Percentiles rank a stretch among this genome's conserved stretches.
phyloP scores from a whole-genome alignment of 1,140 invertebrate genomes.

The Scaptomyza graminum region DNA sequence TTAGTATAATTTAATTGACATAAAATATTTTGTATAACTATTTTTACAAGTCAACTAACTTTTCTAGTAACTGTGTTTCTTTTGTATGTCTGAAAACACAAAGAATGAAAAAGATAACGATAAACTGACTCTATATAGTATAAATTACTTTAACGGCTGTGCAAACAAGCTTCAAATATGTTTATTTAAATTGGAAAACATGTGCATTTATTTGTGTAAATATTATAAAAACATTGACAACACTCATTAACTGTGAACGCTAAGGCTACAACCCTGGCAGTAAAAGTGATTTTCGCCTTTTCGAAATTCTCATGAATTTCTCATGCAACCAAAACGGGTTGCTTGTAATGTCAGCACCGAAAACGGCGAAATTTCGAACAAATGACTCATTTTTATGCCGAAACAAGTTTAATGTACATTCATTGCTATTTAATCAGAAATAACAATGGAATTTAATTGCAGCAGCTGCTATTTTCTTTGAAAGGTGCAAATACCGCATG shows the following conservation, averaged over 20 bases:
- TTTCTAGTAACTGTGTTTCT: not conserved
- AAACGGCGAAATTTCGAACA: conserved; percentile 47
- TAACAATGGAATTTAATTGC: conserved; percentile 45
- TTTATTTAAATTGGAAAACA: not conserved
- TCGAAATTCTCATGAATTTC: conserved; percentile 24
- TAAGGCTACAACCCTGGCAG: conserved; percentile 20
- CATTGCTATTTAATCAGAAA: conserved; percentile 6
- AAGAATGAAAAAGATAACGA: conserved; percentile 11
- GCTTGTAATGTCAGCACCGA: conserved; percentile 37
- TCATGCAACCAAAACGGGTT: conserved; percentile 47
- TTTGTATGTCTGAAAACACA: not conserved
- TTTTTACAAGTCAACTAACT: conserved; percentile 16
- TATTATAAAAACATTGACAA: not conserved
- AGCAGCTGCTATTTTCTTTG: conserved; percentile 51
- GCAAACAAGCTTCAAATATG: no score
- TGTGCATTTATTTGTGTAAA: no score
- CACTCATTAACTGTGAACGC: conserved; percentile 8
- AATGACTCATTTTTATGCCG: conserved; percentile 52
- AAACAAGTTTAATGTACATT: conserved; percentile 10
- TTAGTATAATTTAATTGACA: conserved; percentile 9
- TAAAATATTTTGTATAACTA: no score
- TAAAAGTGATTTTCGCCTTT: conserved; percentile 35
- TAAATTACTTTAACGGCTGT: no score
- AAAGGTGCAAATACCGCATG: conserved; percentile 46
- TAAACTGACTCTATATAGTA: not conserved